phyloP scores from a whole-genome alignment of 2,888 invertebrate species.

The Thymelicus lineola region DNA sequence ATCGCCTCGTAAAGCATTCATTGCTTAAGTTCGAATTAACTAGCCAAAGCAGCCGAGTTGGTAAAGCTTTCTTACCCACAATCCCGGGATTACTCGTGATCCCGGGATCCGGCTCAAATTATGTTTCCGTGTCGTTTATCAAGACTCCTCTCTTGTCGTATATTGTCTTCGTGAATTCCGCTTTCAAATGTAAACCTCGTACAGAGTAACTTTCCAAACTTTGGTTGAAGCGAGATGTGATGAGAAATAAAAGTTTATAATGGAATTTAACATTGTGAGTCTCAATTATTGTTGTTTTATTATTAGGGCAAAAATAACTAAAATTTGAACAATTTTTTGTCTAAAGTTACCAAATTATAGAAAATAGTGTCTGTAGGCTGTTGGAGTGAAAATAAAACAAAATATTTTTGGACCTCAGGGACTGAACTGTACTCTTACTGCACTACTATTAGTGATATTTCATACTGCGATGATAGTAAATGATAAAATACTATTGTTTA shows the following conservation, averaged over 20 bases:
- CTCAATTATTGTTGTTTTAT: too few relatives aligned
- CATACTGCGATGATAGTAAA: too few relatives aligned
- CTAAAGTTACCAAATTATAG: too few relatives aligned
- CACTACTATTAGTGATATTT: too few relatives aligned
- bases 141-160: conserved; percentile 26
- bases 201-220: not conserved
- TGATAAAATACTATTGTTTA: too few relatives aligned
- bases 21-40: conserved; percentile 12
- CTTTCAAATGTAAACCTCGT: not conserved
- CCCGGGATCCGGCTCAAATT: conserved; percentile 32
- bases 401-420: too few relatives aligned
- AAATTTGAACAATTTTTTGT: too few relatives aligned
- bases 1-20: conserved; percentile 11
- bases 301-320: too few relatives aligned
- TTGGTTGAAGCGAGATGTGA: not conserved
- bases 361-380: too few relatives aligned
- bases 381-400: too few relatives aligned
- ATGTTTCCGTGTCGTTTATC: conserved; percentile 36
- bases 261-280: not conserved
- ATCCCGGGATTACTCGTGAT: conserved; percentile 34
- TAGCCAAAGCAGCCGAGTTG: conserved; percentile 18
- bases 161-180: conserved; percentile 16
- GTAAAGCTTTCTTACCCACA: conserved; percentile 24
- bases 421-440: too few relatives aligned
- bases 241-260: not conserved